Conservation (phyloP, 2,888 invertebrate genomes). For the Morpho deidamia region DNA sequence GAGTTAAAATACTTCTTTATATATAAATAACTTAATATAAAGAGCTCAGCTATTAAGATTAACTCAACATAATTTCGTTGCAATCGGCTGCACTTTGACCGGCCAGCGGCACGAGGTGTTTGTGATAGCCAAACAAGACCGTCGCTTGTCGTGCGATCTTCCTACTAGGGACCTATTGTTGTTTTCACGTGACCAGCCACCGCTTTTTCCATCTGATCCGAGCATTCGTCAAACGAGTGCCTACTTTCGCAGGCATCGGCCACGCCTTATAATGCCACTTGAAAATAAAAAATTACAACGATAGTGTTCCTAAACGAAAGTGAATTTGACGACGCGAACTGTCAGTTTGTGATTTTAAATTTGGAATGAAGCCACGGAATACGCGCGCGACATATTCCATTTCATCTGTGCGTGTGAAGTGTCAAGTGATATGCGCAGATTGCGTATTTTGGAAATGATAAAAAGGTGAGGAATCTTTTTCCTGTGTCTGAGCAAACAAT, state of each 20-base stretch:
- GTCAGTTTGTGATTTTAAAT: constrained; percentile 1
- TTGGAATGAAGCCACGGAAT: constrained; percentile 11
- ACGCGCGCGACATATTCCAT: constrained; percentile 12
- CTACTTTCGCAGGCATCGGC: constrained; percentile 52
- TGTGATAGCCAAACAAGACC: constrained; percentile 13
- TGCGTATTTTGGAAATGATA: constrained; percentile 43
- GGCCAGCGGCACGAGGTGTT: constrained; percentile 15
- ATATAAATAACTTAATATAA: too few species aligned
- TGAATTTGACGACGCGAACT: constrained; percentile 11
- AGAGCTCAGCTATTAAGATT: too few species aligned
- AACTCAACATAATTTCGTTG: constrained; percentile 8
- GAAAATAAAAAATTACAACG: constrained; percentile 21
- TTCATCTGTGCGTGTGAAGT: constrained; percentile 17
- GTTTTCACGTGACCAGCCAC: constrained; percentile 38
- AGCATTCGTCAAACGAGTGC: constrained; percentile 44
- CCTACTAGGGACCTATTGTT: constrained; percentile 40
- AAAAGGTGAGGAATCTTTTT: constrained; percentile 37
- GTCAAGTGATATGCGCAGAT: constrained; percentile 39
- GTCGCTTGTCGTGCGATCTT: constrained; percentile 21
- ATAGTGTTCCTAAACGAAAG: constrained; percentile 24
- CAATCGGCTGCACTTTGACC: constrained; percentile 25
- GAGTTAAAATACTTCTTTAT: too few species aligned
- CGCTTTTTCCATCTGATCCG: constrained; percentile 42
- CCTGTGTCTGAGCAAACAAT: too few species aligned
- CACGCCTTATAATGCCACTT: constrained; percentile 10